These are phyloP conservation scores for Orchesella flavescens DNA, from an alignment of 2,888 invertebrate species.

Conservation along the genomic window DNA sequence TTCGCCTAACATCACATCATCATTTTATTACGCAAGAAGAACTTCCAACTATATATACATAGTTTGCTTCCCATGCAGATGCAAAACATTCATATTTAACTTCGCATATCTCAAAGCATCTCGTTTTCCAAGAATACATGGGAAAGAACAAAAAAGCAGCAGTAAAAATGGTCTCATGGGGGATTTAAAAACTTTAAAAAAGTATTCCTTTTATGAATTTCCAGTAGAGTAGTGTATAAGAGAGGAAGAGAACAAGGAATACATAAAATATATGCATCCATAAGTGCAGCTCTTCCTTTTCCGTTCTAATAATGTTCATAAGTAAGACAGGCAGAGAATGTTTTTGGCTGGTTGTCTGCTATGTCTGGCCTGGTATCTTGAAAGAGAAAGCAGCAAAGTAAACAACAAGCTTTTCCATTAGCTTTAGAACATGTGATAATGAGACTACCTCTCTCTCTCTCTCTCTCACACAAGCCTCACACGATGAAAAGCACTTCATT, in stretches of 20 bases:
- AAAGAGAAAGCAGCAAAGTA: conserved; percentile 45
- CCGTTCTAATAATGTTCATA: neutral
- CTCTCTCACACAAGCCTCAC: neutral
- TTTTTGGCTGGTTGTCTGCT: no score
- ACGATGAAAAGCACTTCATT: conserved; percentile 4
- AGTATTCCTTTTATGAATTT: conserved; percentile 49
- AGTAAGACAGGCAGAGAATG: no score
- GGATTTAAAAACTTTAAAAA: conserved; percentile 57
- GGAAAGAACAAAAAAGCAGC: conserved; percentile 30
- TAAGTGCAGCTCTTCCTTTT: neutral
- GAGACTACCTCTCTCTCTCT: conserved; percentile 44
- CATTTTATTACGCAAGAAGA: conserved; percentile 11
- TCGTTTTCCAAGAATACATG: no score
- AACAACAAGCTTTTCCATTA: conserved; percentile 30
- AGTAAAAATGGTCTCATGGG: conserved; percentile 54
- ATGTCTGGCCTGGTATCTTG: no score
- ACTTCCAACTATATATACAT: neutral
- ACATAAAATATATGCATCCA: neutral
- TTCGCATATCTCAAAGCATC: no score
- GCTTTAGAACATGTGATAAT: conserved; percentile 34
- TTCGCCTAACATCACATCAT: conserved; percentile 1
- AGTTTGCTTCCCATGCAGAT: neutral
- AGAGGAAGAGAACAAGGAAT: neutral
- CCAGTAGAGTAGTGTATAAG: conserved; percentile 39
- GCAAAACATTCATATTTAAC: neutral